These are phyloP conservation scores for Haliaeetus leucogaster DNA, from an alignment of 2,113 vertebrate genomes.

Conservation along the genomic window DNA sequence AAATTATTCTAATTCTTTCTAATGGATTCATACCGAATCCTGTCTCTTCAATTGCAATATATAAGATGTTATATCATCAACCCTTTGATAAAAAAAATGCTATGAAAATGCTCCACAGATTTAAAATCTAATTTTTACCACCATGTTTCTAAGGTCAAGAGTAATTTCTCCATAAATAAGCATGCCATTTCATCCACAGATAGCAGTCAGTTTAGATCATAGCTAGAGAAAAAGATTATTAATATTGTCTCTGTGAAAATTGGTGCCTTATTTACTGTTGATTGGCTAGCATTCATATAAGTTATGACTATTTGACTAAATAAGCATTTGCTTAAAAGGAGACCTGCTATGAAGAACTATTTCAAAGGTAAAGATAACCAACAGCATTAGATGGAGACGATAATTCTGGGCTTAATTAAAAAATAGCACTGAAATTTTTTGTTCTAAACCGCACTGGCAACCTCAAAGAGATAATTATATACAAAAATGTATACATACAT, in stretches of 20 bases:
- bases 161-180: background rate
- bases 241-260: background rate
- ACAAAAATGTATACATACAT: background rate
- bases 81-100: background rate
- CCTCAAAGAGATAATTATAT: background rate
- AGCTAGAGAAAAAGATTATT: background rate
- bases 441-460: background rate
- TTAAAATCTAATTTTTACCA: background rate
- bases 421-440: background rate
- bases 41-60: background rate
- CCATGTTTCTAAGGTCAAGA: background rate
- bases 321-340: background rate
- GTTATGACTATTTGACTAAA: background rate
- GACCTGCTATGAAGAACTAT: background rate
- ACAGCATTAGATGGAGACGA: background rate
- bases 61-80: background rate
- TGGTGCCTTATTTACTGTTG: background rate
- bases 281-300: background rate
- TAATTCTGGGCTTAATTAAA: background rate
- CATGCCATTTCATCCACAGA: background rate
- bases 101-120: background rate
- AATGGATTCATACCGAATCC: background rate
- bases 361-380: background rate
- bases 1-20: background rate
- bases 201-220: background rate